A percentile compares a stretch with the other conserved stretches of the same genome.
Evolutionary conservation across 1,140 invertebrate species (phyloP).

Genomic region (Mycetomoellerius zeteki): DNA sequence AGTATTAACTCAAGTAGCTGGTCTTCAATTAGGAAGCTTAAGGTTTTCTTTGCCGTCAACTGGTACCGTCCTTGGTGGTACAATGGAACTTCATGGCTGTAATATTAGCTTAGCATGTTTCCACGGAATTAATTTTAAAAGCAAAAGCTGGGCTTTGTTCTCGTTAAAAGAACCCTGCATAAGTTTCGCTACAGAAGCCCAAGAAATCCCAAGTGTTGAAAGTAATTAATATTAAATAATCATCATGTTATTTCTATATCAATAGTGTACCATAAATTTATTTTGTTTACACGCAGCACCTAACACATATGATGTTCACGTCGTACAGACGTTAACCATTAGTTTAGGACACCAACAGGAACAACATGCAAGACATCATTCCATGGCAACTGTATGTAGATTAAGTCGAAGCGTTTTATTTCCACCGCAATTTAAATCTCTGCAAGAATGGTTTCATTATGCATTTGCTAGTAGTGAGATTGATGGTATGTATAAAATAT

Average conservation of each 20-base stretch:
- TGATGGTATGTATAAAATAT: slow-evolving; percentile 90
- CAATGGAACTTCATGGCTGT: slow-evolving; percentile 95
- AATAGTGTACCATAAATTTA: not conserved
- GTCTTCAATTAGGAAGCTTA: slow-evolving; percentile 92
- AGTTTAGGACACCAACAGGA: slow-evolving; percentile 92
- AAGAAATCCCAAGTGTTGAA: slow-evolving; percentile 92
- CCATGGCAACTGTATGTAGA: slow-evolving; percentile 97
- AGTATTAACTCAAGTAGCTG: slow-evolving; percentile 91
- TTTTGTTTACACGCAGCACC: slow-evolving; percentile 75
- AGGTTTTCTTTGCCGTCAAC: slow-evolving; percentile 84
- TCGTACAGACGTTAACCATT: slow-evolving; percentile 96
- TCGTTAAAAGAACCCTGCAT: slow-evolving; percentile 97
- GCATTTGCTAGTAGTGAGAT: slow-evolving; percentile 97
- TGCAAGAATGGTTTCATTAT: slow-evolving; percentile 99
- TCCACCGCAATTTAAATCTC: slow-evolving; percentile 97
- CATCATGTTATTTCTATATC: not conserved
- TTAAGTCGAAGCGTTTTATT: slow-evolving; percentile 96
- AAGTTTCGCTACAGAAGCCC: slow-evolving; percentile 97
- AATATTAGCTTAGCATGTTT: slow-evolving; percentile 98
- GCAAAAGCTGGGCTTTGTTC: slow-evolving; percentile 98
- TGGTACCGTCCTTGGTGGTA: slow-evolving; percentile 96
- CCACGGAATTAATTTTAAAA: slow-evolving; percentile 98
- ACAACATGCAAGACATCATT: slow-evolving; percentile 92
- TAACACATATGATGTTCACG: slow-evolving; percentile 89
- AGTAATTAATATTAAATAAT: slow-evolving; percentile 85